Evolutionary conservation across 2,113 vertebrate species (phyloP), one percentile per base, ranked within the genome.

Genomic region (Zingel zingel): DNA sequence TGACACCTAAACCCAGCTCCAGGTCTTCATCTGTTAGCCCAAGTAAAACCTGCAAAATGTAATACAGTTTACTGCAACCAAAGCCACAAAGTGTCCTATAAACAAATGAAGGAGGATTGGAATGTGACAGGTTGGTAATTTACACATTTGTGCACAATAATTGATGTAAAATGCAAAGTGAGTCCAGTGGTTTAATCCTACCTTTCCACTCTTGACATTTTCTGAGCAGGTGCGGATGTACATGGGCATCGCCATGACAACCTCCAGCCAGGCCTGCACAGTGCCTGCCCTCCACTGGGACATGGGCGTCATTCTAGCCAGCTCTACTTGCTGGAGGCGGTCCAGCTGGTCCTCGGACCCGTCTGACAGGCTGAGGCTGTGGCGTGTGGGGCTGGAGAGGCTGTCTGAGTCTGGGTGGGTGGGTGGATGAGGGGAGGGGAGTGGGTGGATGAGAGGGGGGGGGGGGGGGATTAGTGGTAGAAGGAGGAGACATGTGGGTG

Each of bases 231-330:
- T 93, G 51, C 96, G 96, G 62, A 94, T 96, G 65, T 97, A 97
- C 96, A 97, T 97, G 21, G 96, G 97, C 96, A 97, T 97, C 47
- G 97, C 96, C 97, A 97, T 97, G 91, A 97, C 95, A 68, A 97
- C 96, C 92, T 97, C 97, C 59, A 97, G 96, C 97, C 97, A 97
- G 81, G 97, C 96, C 94, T 97, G 96, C 72, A 97, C 96, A 0
- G 96, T 95, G 62, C 96, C 96, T 0, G 97, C 96, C 91, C 96
- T 95, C 97, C 97, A 97, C 77, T 92, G 96, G 30, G 96, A 96
- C 97, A 97, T 97, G 86, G 96, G 95, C 0, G 94, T 96, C 27
- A 83, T 90, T 86, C 96, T 91, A 65, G 96, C 96, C 64, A 97
- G 93, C 92, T 96, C 97, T 93, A 96, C 97, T 78, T 97, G 96